phyloP scores from a whole-genome alignment of 2,113 vertebrate species.

The Malaclemys terrapin region DNA sequence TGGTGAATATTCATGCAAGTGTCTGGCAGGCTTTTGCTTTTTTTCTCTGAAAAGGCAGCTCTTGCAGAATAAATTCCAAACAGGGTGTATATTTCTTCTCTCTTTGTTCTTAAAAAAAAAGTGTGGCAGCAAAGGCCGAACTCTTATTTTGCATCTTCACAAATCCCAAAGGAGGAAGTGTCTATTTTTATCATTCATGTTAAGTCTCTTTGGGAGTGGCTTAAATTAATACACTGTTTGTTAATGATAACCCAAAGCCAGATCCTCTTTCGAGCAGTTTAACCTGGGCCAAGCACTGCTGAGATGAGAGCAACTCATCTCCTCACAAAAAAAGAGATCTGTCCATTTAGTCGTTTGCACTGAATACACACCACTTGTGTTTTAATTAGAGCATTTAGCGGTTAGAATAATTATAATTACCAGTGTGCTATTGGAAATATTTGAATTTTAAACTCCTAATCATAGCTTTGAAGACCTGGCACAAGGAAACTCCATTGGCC shows the following conservation, averaged over 20 bases:
- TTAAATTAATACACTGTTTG: conserved; percentile 9
- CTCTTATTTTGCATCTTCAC: background rate
- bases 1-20: conserved; percentile 76
- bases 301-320: background rate
- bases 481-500: conserved; percentile 67
- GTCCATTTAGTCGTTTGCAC: conserved; percentile 58
- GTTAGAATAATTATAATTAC: conserved; percentile 64
- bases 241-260: background rate
- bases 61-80: conserved; percentile 51
- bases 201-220: background rate
- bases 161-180: conserved; percentile 8
- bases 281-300: background rate
- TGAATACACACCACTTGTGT: conserved; percentile 42
- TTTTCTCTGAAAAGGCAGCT: conserved; percentile 52
- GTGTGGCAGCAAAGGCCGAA: background rate
- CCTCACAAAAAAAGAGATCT: background rate
- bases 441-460: conserved; percentile 71
- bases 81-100: conserved; percentile 5
- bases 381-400: conserved; percentile 68
- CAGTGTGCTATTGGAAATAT: conserved; percentile 54
- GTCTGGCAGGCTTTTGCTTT: conserved; percentile 38
- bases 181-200: background rate
- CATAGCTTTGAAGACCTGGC: conserved; percentile 73
- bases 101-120: background rate
- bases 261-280: conserved; percentile 1